These are phyloP conservation scores for Tinamus major DNA, from an alignment of 2,797 vertebrate species.

Conservation along the genomic window DNA sequence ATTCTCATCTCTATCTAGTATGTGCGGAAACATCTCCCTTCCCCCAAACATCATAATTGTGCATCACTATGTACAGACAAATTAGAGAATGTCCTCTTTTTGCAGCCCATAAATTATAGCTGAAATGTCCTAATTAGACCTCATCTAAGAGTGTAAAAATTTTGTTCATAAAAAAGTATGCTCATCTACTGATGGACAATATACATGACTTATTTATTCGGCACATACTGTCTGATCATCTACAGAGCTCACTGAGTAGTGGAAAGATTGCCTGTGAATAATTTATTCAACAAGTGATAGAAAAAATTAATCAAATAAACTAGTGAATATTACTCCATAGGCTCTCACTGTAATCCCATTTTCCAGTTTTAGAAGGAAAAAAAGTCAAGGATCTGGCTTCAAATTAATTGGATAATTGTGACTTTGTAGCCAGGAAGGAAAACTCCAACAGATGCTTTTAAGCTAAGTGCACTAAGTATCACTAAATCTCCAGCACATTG, in stretches of 20 bases:
- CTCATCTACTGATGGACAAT: not conserved
- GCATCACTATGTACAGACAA: not conserved
- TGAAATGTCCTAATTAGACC: conserved; percentile 12
- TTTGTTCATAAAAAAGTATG: not conserved
- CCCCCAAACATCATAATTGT: not conserved
- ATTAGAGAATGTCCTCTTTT: not conserved
- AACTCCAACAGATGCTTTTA: not conserved
- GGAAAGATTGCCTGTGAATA: not conserved
- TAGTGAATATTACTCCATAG: not conserved
- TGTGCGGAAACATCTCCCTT: not conserved
- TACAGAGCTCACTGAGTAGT: not conserved
- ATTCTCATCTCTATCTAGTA: not conserved
- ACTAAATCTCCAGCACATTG: not conserved
- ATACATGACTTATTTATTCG: conserved; percentile 5
- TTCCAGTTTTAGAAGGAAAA: conserved; percentile 11
- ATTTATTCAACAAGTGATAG: not conserved
- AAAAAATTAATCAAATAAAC: not conserved
- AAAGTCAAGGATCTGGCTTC: not conserved
- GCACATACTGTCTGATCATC: not conserved
- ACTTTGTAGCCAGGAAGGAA: not conserved
- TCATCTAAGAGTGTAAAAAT: not conserved
- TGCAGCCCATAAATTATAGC: not conserved
- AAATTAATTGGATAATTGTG: not conserved
- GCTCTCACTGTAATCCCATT: not conserved
- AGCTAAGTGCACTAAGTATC: not conserved